Percentiles rank a stretch among this genome's conserved stretches.
Evolutionary conservation across 1,140 invertebrate genomes (phyloP).

Genomic region (Orussus abietinus): DNA sequence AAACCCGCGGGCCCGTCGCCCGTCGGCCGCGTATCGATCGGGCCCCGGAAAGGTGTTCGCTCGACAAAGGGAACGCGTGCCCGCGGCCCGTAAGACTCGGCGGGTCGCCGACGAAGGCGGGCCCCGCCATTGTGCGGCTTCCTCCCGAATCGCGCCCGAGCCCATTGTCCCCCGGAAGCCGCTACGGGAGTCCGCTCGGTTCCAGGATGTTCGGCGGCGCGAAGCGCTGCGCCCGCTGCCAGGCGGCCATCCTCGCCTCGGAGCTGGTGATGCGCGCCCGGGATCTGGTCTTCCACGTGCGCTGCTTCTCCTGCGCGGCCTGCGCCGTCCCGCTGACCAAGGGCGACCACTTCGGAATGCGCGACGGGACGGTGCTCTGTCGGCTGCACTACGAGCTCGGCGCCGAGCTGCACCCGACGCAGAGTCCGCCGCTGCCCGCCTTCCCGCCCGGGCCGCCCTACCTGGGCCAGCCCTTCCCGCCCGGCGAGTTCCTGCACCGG

Average conservation of each 20-base stretch:
- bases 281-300: slow-evolving; percentile 90
- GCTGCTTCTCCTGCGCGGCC: slow-evolving; percentile 91
- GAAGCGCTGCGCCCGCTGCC: slow-evolving; percentile 83
- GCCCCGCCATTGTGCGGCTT: no score
- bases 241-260: slow-evolving; percentile 83
- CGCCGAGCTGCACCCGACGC: slow-evolving; percentile 61
- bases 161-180: neutral
- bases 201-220: slow-evolving; percentile 73
- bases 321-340: slow-evolving; percentile 81
- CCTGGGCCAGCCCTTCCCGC: slow-evolving; percentile 52
- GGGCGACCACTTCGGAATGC: slow-evolving; percentile 92
- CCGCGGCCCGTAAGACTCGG: no score
- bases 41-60: no score
- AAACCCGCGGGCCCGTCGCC: no score
- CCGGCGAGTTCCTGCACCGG: slow-evolving; percentile 55
- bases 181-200: slow-evolving; percentile 36
- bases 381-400: slow-evolving; percentile 78
- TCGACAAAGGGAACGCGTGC: no score
- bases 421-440: slow-evolving; percentile 56
- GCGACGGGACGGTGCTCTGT: slow-evolving; percentile 78
- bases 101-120: no score
- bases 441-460: slow-evolving; percentile 57
- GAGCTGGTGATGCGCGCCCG: slow-evolving; percentile 94
- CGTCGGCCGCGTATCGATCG: no score
- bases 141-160: no score